Base-by-base conservation (phyloP, 2,888 invertebrate genomes). In the Parelbella ahira region DNA sequence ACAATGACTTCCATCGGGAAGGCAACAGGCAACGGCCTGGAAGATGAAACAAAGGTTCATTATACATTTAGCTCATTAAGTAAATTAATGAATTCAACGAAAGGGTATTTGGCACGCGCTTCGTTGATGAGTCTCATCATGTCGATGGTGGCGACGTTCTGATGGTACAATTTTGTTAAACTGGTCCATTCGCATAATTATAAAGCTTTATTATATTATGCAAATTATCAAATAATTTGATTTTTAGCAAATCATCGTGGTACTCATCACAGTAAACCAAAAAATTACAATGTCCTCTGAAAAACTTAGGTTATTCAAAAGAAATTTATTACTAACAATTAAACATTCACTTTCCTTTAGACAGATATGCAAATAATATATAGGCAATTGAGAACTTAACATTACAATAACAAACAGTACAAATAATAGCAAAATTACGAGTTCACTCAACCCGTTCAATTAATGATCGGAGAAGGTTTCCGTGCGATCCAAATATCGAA, bases 41-140 rank as follows among this genome's bases (percentile, higher is more conserved):
- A 58, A 60, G 54, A 58, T 56, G 54, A 65, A 70, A 78, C 73
- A 77, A 75, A 69, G 74, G 65, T 65, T 72, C 69, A 71, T 79
- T 75, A 73, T 72, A 58, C 67, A 61, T 70, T 69, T 67, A 68
- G 63, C 72, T 80, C 77, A 72, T 80, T 80, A 73, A 63, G 62
- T 66, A 67, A 76, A 79, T 77, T 71, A 79, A 80, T 77, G 63
- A 74, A 68, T 69, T 65, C 56, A 54, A 59, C 62, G 61, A 62
- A 67, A 65, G 64, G 69, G 69, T 62, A 68, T 71, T 64, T 61
- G 65, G 64, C 63, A 60, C 58, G 58, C 58, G 53, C 50, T 49
- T 48, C 48, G 49, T 50, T 60, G 60, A 70, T 68, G 60, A 62
- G 49, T 29, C 49, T 60, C 67, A 64, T 75, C 66, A 65, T 61